Conservation (phyloP, 2,797 vertebrate species). For the Chloroceryle inda region DNA sequence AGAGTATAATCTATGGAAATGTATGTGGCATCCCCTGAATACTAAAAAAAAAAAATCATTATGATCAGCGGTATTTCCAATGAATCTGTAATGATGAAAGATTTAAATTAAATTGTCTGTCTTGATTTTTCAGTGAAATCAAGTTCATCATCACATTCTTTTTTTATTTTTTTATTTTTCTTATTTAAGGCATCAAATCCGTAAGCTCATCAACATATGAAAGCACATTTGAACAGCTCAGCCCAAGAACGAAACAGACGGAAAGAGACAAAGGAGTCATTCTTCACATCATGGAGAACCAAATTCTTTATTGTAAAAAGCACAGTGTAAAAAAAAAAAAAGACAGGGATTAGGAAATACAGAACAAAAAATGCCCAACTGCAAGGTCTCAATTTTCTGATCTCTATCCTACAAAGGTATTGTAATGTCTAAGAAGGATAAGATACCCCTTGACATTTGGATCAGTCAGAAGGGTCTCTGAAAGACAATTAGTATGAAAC, state of each 20-base stretch:
- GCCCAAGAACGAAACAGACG: neutral
- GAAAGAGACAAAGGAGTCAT: neutral
- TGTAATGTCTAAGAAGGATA: neutral
- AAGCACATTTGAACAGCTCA: neutral
- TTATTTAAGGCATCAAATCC: neutral
- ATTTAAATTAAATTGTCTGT: conserved; percentile 44
- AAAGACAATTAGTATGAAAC: neutral
- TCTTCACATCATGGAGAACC: neutral
- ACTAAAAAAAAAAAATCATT: conserved; percentile 8
- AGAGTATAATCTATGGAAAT: conserved; percentile 41
- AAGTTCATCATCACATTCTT: neutral
- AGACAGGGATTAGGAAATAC: neutral
- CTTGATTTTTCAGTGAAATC: conserved; percentile 32
- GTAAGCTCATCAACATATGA: neutral
- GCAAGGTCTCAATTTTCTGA: neutral
- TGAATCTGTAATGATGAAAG: neutral
- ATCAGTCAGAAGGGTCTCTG: neutral
- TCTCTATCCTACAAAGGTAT: neutral
- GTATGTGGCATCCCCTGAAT: neutral
- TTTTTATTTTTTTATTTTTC: neutral
- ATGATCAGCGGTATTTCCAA: conserved; percentile 1
- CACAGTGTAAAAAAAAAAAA: neutral
- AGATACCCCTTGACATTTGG: neutral
- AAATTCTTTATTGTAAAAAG: neutral
- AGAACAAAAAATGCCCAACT: neutral